Percentiles rank a stretch among this genome's conserved stretches.
Evolutionary conservation across 2,113 vertebrate genomes (phyloP).

Genomic region (Phalacrocorax brasilianus): DNA sequence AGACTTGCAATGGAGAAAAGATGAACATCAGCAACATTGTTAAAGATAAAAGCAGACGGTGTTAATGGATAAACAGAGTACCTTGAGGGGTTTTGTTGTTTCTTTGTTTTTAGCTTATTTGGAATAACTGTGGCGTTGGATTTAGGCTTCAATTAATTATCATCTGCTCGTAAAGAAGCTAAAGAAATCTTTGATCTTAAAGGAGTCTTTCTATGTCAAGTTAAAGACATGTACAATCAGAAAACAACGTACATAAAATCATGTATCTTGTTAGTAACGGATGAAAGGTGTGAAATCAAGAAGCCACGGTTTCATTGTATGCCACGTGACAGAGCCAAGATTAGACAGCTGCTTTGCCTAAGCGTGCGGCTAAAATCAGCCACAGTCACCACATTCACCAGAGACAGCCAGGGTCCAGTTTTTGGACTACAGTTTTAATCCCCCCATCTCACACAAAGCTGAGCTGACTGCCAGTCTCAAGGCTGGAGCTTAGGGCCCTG

Average conservation of each 20-base stretch:
- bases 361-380: fast-evolving
- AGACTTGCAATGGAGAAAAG: background rate
- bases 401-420: background rate
- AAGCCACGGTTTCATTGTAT: fast-evolving
- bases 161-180: background rate
- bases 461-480: background rate
- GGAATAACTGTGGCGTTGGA: background rate
- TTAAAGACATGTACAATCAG: background rate
- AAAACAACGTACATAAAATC: background rate
- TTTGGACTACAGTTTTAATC: background rate
- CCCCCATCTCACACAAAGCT: background rate
- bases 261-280: background rate
- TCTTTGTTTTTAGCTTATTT: background rate
- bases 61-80: background rate
- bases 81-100: background rate
- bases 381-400: background rate
- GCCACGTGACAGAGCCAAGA: background rate
- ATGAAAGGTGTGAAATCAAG: background rate
- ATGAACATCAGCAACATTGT: background rate
- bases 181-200: constrained; percentile 9
- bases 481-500: background rate
- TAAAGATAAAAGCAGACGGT: background rate
- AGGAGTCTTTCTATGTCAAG: background rate
- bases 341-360: background rate
- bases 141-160: constrained; percentile 28